Conservation (phyloP, 2,113 vertebrate genomes). For the Rhizomys pruinosus region DNA sequence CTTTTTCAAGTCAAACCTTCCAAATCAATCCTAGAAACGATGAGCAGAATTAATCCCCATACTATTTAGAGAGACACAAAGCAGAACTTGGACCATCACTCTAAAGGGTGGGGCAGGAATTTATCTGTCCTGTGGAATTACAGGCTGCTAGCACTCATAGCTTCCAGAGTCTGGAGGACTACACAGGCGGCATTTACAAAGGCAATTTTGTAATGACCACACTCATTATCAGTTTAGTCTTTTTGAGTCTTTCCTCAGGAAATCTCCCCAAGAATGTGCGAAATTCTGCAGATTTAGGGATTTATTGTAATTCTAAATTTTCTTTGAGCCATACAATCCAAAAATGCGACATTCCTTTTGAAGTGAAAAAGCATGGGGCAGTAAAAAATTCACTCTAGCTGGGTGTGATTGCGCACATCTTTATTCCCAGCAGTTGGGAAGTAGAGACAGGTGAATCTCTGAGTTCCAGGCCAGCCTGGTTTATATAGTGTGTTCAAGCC, state of each 20-base stretch:
- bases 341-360: constrained; percentile 37
- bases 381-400: neutral
- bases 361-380: constrained; percentile 4
- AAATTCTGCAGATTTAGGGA: constrained; percentile 56
- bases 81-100: neutral
- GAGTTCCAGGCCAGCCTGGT: neutral
- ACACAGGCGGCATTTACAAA: constrained; percentile 26
- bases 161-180: neutral
- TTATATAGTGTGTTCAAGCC: neutral
- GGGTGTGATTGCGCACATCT: no score
- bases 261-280: constrained; percentile 57
- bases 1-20: constrained; percentile 11
- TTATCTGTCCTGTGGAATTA: neutral
- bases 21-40: constrained; percentile 1
- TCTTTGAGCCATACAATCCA: neutral
- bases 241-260: constrained; percentile 6
- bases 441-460: neutral
- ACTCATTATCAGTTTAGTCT: constrained; percentile 18
- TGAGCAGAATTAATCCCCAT: neutral
- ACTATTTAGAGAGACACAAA: neutral
- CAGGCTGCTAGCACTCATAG: constrained; percentile 44
- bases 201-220: constrained; percentile 45
- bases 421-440: neutral
- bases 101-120: neutral
- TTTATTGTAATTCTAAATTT: constrained; percentile 52